Evolutionary conservation across 2,888 invertebrate genomes (phyloP).

Genomic region (Tanypteryx hageni): DNA sequence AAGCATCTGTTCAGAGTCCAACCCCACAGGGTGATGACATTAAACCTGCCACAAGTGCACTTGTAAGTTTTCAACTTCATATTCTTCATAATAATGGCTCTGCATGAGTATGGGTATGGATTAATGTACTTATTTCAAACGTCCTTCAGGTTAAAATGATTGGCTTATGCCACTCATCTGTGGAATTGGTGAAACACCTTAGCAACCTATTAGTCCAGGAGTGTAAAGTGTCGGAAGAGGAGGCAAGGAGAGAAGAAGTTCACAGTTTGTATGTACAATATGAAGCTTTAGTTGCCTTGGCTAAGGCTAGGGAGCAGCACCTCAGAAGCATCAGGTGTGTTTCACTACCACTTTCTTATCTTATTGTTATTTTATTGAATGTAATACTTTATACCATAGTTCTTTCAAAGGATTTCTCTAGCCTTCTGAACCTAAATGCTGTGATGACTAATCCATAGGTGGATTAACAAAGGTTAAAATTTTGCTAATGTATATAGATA

Average conservation of each 20-base stretch:
- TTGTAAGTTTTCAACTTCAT: constrained; percentile 38
- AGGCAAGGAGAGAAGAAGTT: constrained; percentile 75
- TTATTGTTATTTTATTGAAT: neutral
- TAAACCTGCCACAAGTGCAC: constrained; percentile 76
- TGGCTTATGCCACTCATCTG: constrained; percentile 86
- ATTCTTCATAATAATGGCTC: neutral
- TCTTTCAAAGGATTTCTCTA: neutral
- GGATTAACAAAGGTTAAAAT: too few species aligned
- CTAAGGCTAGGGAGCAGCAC: constrained; percentile 86
- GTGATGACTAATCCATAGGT: too few species aligned
- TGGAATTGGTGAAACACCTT: constrained; percentile 89
- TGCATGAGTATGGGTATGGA: neutral
- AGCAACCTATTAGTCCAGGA: constrained; percentile 86
- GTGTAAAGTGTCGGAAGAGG: constrained; percentile 82
- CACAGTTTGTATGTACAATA: constrained; percentile 78
- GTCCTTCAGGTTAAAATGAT: constrained; percentile 81
- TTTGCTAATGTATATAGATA: too few species aligned
- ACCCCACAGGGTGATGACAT: constrained; percentile 79
- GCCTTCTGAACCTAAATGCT: too few species aligned
- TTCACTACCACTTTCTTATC: constrained; percentile 60
- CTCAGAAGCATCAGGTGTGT: constrained; percentile 87
- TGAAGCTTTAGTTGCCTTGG: constrained; percentile 82
- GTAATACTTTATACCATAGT: neutral
- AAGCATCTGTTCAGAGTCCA: constrained; percentile 80
- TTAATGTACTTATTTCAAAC: constrained; percentile 18